phyloP scores from a whole-genome alignment of 1,140 invertebrate genomes.

The Bombus superbus region DNA sequence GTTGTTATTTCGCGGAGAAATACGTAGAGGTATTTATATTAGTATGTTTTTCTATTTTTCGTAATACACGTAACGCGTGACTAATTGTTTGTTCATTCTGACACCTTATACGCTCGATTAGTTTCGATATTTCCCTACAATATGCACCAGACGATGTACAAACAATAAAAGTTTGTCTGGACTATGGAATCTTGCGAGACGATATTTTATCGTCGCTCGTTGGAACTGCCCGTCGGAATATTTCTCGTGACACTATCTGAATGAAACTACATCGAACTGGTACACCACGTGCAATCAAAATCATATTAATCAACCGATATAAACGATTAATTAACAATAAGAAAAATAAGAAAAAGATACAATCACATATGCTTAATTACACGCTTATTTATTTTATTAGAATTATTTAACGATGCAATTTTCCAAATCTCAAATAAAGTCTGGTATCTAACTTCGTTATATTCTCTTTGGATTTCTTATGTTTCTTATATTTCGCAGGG shows the following conservation, averaged over 20 bases:
- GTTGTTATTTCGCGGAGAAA: no score
- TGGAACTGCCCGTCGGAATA: conserved; percentile 10
- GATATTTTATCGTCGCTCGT: conserved; percentile 13
- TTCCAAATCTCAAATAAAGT: no score
- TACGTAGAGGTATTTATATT: no score
- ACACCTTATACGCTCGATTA: no score
- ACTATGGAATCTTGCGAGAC: conserved; percentile 15
- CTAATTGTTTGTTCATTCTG: no score
- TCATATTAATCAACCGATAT: conserved; percentile 20
- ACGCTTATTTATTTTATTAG: no score
- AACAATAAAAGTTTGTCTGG: conserved; percentile 17
- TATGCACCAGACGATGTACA: neutral
- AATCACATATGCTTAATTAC: no score
- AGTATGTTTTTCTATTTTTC: no score
- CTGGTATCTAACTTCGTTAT: neutral
- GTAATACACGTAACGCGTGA: no score
- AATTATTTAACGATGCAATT: no score
- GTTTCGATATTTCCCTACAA: neutral
- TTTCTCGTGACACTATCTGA: conserved; percentile 3
- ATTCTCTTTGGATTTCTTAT: neutral
- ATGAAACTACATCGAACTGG: conserved; percentile 18
- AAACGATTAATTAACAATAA: neutral
- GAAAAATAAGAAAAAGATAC: neutral
- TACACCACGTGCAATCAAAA: neutral
- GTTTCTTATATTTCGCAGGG: neutral